phyloP scores from a whole-genome alignment of 2,888 invertebrate genomes.

The Rhagophthalmus giganteus region DNA sequence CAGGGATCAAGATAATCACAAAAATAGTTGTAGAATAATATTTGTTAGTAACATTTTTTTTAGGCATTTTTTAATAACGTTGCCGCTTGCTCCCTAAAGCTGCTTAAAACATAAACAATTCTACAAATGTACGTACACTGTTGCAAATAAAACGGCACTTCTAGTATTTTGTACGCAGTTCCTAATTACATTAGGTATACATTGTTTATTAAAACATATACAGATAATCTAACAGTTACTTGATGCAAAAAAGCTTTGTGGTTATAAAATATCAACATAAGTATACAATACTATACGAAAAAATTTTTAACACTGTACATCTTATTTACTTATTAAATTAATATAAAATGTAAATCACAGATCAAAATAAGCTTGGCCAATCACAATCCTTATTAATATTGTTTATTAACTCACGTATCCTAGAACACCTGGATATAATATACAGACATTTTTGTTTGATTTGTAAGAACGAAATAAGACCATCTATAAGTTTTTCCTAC shows the following conservation, averaged over 20 bases:
- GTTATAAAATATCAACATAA: slow-evolving; percentile 22
- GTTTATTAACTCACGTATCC: slow-evolving; percentile 23
- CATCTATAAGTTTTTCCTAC: no score
- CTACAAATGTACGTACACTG: slow-evolving; percentile 2
- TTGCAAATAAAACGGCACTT: slow-evolving; percentile 2
- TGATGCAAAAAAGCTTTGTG: slow-evolving; percentile 23
- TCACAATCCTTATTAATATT: slow-evolving; percentile 39
- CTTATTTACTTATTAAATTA: slow-evolving; percentile 47
- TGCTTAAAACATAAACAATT: slow-evolving; percentile 10
- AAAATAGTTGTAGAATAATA: background rate
- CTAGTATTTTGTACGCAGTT: slow-evolving; percentile 3
- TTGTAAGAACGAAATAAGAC: no score
- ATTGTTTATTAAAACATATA: slow-evolving; percentile 8
- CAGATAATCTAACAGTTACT: slow-evolving; percentile 15
- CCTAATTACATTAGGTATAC: slow-evolving; percentile 14
- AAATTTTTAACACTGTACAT: slow-evolving; percentile 37
- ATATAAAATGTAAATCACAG: slow-evolving; percentile 48
- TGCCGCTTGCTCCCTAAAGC: slow-evolving; percentile 11
- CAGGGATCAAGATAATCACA: background rate
- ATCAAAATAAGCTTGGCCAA: slow-evolving; percentile 52
- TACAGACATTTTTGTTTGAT: no score
- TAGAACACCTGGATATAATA: slow-evolving; percentile 12
- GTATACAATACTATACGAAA: slow-evolving; percentile 26
- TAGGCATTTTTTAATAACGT: slow-evolving; percentile 13
- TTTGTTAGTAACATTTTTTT: slow-evolving; percentile 1